Evolutionary conservation across 1,140 invertebrate genomes (phyloP).

Genomic region (Procambarus clarkii): DNA sequence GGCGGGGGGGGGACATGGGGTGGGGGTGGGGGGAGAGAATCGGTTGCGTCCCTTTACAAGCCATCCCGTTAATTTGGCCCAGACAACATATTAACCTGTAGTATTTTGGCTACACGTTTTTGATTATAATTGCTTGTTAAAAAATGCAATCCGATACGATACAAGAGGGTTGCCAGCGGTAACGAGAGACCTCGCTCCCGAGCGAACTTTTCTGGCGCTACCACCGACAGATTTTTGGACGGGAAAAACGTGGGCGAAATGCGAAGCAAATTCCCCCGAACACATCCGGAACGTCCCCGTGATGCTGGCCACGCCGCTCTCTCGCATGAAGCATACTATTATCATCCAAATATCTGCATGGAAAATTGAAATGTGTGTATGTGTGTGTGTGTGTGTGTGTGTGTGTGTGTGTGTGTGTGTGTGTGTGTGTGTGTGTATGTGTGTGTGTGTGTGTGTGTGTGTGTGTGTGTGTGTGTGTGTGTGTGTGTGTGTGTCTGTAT

Average conservation of each 20-base stretch:
- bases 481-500: no score
- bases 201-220: not conserved
- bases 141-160: constrained; percentile 13
- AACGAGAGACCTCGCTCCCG: not conserved
- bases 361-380: constrained; percentile 54
- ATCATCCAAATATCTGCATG: constrained; percentile 45
- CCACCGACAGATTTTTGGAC: not conserved
- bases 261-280: no score
- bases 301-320: no score
- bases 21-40: no score
- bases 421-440: no score
- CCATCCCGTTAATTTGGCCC: not conserved
- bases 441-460: no score
- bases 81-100: constrained; percentile 11
- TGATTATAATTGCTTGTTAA: constrained; percentile 34
- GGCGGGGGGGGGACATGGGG: not conserved
- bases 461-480: no score
- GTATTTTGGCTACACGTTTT: constrained; percentile 3
- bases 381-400: no score
- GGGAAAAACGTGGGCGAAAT: no score
- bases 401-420: no score
- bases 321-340: constrained; percentile 46
- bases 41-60: not conserved
- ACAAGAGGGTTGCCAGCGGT: not conserved
- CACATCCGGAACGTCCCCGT: no score